A percentile compares a stretch with the other conserved stretches of the same genome.
Evolutionary conservation across 2,888 invertebrate species (phyloP).

Genomic region (Tanytarsus gracilentus): DNA sequence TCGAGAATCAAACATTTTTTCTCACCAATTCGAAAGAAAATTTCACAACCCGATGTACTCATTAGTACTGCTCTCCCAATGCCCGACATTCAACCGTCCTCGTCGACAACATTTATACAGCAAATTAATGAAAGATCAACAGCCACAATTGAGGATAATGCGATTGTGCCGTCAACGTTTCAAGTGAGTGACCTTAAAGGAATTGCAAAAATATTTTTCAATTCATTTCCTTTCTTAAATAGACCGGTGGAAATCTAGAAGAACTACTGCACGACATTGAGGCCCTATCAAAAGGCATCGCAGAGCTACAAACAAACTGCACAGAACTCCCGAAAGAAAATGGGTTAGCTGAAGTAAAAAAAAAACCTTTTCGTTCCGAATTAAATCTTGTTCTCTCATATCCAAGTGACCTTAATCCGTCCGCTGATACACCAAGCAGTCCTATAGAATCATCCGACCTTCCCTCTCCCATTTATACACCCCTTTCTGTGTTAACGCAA

Average conservation of each 20-base stretch:
- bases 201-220: not conserved
- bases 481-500: too few species aligned
- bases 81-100: not conserved
- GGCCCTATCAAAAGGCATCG: conserved; percentile 45
- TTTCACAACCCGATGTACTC: conserved; percentile 31
- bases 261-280: conserved; percentile 60
- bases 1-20: conserved; percentile 43
- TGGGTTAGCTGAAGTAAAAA: conserved; percentile 14
- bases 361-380: conserved; percentile 42
- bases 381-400: conserved; percentile 42
- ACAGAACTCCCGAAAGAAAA: conserved; percentile 33
- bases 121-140: not conserved
- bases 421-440: too few species aligned
- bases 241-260: conserved; percentile 57
- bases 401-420: not conserved
- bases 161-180: not conserved
- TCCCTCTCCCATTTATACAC: conserved; percentile 11
- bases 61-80: conserved; percentile 31
- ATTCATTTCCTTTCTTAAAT: conserved; percentile 32
- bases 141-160: not conserved
- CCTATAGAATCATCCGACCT: too few species aligned
- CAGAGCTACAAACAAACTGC: conserved; percentile 40
- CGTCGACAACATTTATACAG: not conserved
- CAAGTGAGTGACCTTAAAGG: not conserved
- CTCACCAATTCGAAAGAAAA: conserved; percentile 42